Conservation (phyloP, 2,113 vertebrate species). For the Serilophus lunatus region DNA sequence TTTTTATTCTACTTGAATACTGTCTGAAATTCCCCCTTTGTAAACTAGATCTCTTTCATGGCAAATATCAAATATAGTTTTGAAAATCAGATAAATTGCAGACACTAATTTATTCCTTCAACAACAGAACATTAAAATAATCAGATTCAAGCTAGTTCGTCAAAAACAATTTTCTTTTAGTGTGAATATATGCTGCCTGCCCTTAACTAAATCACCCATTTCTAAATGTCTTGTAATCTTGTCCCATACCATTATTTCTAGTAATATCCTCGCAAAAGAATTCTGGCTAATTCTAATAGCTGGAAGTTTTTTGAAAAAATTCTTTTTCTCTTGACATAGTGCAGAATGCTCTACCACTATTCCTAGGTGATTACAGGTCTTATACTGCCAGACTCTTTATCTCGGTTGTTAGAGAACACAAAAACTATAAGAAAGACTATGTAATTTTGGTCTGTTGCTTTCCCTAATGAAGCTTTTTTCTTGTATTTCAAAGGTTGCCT, state of each 20-base stretch:
- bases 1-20: constrained; percentile 23
- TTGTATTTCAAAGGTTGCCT: neutral
- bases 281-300: neutral
- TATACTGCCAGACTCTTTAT: neutral
- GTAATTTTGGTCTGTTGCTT: neutral
- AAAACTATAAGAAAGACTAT: neutral
- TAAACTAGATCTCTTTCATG: neutral
- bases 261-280: neutral
- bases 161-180: constrained; percentile 17
- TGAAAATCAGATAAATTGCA: constrained; percentile 28
- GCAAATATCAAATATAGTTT: constrained; percentile 20
- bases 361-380: neutral
- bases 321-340: neutral
- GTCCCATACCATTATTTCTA: constrained; percentile 30
- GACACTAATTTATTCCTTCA: neutral
- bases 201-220: constrained; percentile 15
- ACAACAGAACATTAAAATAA: constrained; percentile 16
- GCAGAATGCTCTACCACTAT: neutral
- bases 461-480: neutral
- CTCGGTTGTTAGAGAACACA: neutral
- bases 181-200: neutral
- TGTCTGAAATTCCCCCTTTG: neutral
- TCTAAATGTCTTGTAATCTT: constrained; percentile 32
- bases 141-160: constrained; percentile 8
- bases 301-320: constrained; percentile 4